These are phyloP conservation scores for Nothobranchius kuhntae DNA, from an alignment of 2,113 vertebrate species.

Conservation along the genomic window DNA sequence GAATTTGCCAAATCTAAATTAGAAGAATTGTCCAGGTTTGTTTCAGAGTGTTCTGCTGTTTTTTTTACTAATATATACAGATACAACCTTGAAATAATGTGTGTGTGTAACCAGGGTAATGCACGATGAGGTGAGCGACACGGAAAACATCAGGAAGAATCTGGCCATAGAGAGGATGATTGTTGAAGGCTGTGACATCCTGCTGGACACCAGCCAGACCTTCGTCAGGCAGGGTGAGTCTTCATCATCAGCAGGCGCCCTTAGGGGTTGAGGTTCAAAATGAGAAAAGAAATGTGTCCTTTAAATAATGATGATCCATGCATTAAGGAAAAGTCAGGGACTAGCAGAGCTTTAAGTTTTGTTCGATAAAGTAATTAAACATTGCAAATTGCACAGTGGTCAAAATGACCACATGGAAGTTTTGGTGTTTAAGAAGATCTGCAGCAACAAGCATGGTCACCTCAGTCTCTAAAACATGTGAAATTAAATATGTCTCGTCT, in stretches of 20 bases:
- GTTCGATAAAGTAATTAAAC: too few species aligned
- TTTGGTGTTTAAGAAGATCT: too few species aligned
- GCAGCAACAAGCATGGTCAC: too few species aligned
- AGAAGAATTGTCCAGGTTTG: conserved; percentile 93
- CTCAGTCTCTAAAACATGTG: too few species aligned
- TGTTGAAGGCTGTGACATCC: conserved; percentile 96
- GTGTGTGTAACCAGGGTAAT: conserved; percentile 83
- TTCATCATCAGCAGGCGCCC: not conserved
- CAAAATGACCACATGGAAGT: too few species aligned
- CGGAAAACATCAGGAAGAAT: conserved; percentile 97
- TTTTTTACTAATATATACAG: not conserved
- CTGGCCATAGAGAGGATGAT: conserved; percentile 97
- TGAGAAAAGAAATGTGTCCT: too few species aligned
- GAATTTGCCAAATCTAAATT: conserved; percentile 98
- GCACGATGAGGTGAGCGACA: conserved; percentile 98
- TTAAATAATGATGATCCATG: too few species aligned
- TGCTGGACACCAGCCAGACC: conserved; percentile 96
- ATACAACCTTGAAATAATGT: not conserved
- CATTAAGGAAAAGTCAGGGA: too few species aligned
- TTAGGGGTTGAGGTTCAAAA: too few species aligned
- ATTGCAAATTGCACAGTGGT: too few species aligned
- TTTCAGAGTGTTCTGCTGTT: conserved; percentile 20
- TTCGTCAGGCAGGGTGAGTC: conserved; percentile 93
- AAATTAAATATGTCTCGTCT: too few species aligned
- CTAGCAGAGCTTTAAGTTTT: too few species aligned